Evolutionary conservation across 2,797 vertebrate genomes (phyloP), one percentile per base, ranked within the genome.

Genomic region (Molossus alvarezi): DNA sequence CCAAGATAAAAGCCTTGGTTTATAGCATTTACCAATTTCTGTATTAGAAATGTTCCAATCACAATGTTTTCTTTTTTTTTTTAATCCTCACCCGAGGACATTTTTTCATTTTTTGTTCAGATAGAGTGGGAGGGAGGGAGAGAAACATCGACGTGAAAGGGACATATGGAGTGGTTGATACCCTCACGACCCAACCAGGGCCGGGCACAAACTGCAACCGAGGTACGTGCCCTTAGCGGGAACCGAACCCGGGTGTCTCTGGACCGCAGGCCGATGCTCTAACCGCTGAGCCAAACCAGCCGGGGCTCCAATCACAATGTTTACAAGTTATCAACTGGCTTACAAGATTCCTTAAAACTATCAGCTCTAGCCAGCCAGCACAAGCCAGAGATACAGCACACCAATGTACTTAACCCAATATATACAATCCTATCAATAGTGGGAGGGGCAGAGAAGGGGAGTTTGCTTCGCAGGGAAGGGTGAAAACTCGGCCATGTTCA

Each of bases 21-120:
- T 82, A 33, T 13, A 83, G 29, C 57, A 79, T 51, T 62, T 77
- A n/a, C 29, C 82, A 94, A n/a, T 41, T 69, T 64, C 72, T 93
- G 18, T 79, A 58, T 64, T 37, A 10, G 79, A 86, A 90, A 73
- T 80, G 18, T 21, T 95, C 25, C 21, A 62, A 41, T 79, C 45
- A 41, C 41, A 45, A 45, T 45, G 41, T 45, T 45, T 45, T 45
- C 41, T 33, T 33, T 33, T 33, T 33, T 33, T 33, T 33, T 33
- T 33, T 33, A 2, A 33, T 33, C 33, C 33, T 33, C 33, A 33
- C 33, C 2, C 33, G 33, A 33, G 33, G 33, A 33, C 33, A 33
- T 33, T 33, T 33, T 33, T 33, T 33, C 33, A 33, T 33, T 33
- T 33, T 33, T 33, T 33, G 33, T 33, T 33, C 33, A 33, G 33